Evolutionary conservation across 2,797 vertebrate species (phyloP).

Genomic region (Melanotaenia boesemani): DNA sequence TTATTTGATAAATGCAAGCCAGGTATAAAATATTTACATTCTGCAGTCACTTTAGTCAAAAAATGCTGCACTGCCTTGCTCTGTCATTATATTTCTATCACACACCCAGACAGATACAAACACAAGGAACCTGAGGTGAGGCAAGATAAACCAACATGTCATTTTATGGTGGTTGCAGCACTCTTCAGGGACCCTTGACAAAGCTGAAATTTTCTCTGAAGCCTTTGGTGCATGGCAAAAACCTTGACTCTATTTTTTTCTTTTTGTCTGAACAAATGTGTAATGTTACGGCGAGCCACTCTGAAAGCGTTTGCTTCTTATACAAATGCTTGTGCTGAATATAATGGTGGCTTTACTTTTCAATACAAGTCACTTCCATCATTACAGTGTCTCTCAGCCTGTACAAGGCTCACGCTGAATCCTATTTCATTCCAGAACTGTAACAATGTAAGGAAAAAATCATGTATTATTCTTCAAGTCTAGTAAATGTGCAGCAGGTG

Average conservation of each 20-base stretch:
- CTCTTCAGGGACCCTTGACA: slow-evolving; percentile 64
- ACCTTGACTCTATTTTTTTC: slow-evolving; percentile 82
- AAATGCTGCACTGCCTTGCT: neutral
- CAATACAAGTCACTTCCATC: slow-evolving; percentile 59
- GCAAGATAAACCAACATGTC: slow-evolving; percentile 52
- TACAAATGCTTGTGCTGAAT: slow-evolving; percentile 89
- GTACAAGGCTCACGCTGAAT: slow-evolving; percentile 74
- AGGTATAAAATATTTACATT: neutral
- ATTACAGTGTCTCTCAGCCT: slow-evolving; percentile 80
- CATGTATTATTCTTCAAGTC: slow-evolving; percentile 22
- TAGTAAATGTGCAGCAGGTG: slow-evolving; percentile 47
- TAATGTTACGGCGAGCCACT: slow-evolving; percentile 89
- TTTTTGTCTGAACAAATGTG: slow-evolving; percentile 85
- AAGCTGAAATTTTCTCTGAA: slow-evolving; percentile 59
- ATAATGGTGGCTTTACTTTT: slow-evolving; percentile 84
- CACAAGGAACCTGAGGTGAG: slow-evolving; percentile 18
- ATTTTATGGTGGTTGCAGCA: slow-evolving; percentile 56
- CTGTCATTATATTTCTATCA: slow-evolving; percentile 14
- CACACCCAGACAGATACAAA: slow-evolving; percentile 14
- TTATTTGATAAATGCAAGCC: neutral
- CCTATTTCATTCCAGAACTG: slow-evolving; percentile 62
- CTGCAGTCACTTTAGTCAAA: neutral
- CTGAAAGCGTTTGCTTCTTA: slow-evolving; percentile 90
- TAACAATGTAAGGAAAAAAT: slow-evolving; percentile 56
- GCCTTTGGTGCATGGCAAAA: slow-evolving; percentile 58